Base-by-base conservation (phyloP, 2,113 vertebrate species). In the Chiloscyllium plagiosum region DNA sequence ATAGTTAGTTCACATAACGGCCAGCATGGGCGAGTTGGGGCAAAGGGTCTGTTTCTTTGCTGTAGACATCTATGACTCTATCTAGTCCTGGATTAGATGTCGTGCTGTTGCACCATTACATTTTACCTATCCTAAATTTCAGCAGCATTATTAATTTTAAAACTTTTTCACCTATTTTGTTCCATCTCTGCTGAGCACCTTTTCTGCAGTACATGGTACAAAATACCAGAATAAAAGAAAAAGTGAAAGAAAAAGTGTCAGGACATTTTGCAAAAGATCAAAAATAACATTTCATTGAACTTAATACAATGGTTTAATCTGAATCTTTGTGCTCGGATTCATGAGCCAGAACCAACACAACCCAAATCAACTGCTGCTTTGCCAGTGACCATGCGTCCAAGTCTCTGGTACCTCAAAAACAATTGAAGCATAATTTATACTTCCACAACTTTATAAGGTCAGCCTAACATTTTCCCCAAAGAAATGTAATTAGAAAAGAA, bases 391-490 rank as follows among this genome's bases (percentile, higher is more conserved):
- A 37, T 66, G 66, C 89, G 42, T 68, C 33, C 4, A 93, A 93
- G 89, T 68, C 37, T 66, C 22, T 17, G 66, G 13, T 93, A 66
- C n/a, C 89, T 93, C 37, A 65, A 42, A 68, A 47, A n/a, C 89
- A n/a, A 93, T 93, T 93, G 61, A 93, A 66, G 22, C 89, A 68
- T 90, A 90, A 56, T 90, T 90, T 90, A 87, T 61, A 33, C 26
- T 90, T 90, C 17, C 52, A 65, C 50, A 66, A 42, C 13, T 66
- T 93, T 68, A 66, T 92, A 66, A 93, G 89, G 89, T 66, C 89
- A 93, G 61, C 37, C 61, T 93, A 93, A 93, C 61, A 93, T 93
- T 93, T 65, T 65, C 22, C n/a, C n/a, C 61, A 93, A 68, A 92
- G 61, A 92, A 66, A 65, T 42, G 20, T 33, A 90, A 56, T 56